Base-by-base conservation (phyloP, 2,888 invertebrate species). In the Reticulitermes lucifugus region DNA sequence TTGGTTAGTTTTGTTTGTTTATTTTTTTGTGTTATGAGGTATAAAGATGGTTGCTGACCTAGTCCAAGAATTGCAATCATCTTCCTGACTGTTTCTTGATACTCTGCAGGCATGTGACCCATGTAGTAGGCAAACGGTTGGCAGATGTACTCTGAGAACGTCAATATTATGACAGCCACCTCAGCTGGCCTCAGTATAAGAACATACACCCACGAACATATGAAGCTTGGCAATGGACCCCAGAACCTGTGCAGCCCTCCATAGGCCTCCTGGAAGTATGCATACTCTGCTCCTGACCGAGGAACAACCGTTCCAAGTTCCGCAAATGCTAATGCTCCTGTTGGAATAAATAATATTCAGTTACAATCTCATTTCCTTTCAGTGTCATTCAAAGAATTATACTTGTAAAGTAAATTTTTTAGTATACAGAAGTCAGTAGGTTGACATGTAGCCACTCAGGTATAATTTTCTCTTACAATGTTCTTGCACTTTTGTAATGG, bases 221-320 rank as follows among this genome's bases (percentile, higher is more conserved):
- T 92, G 89, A 96, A 96, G 0, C 96, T 94, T 0, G 95, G 95
- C 43, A 96, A 89, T 22, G 94, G 94, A 10, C 96, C 96, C 93
- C 94, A 95, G 90, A 93, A 95, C 87, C 91, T 51, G 89, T 96
- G 95, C 77, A 93, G 90, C 7, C 94, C 93, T 18, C 93, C 92
- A 90, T 95, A 96, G 0, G 96, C 95, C 89, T 95, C 95, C 89
- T 94, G 92, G 89, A 96, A 94, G 89, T 96, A 97, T 2, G 95
- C 93, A 89, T 96, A 96, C 90, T 96, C 96, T 2, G 96, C 96
- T 3, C 97, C 97, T 0, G 96, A 96, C 89, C 95, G 92, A 0
- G 95, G 95, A 7, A 96, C 94, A 1, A 96, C 94, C 0, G 96
- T 95, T 55, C 96, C 96, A 83, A 97, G 91, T 91, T 97, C 97